Percentiles rank a stretch among this genome's conserved stretches.
Evolutionary conservation across 1,140 invertebrate genomes (phyloP).

Genomic region (Conus betulinus): DNA sequence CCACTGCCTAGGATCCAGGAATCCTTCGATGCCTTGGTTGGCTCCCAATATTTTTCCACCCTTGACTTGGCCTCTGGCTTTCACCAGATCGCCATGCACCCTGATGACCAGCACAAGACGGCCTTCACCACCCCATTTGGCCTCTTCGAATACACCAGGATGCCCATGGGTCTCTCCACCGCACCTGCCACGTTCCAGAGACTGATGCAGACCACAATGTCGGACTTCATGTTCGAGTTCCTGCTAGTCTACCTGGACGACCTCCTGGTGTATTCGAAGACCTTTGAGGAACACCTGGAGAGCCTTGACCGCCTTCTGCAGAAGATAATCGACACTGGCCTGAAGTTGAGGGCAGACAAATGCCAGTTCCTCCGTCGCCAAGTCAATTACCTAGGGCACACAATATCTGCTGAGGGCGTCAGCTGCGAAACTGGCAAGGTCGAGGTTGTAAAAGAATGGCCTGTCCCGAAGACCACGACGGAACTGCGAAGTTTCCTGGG

Average conservation of each 20-base stretch:
- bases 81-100: slow-evolving; percentile 71
- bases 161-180: slow-evolving; percentile 78
- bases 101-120: slow-evolving; percentile 69
- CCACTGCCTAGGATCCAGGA: slow-evolving; percentile 78
- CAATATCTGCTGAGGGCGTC: slow-evolving; percentile 14
- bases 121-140: slow-evolving; percentile 50
- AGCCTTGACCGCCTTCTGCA: slow-evolving; percentile 53
- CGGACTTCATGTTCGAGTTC: slow-evolving; percentile 48
- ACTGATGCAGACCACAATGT: slow-evolving; percentile 46
- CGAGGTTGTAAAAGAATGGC: slow-evolving; percentile 57
- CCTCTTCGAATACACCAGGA: slow-evolving; percentile 52
- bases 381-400: slow-evolving; percentile 35
- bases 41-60: slow-evolving; percentile 71
- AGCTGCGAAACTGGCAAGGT: slow-evolving; percentile 53
- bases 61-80: slow-evolving; percentile 73
- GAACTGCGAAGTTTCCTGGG: slow-evolving; percentile 65
- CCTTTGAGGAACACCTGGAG: slow-evolving; percentile 51
- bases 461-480: slow-evolving; percentile 55
- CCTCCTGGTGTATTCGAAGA: slow-evolving; percentile 53
- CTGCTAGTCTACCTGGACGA: slow-evolving; percentile 64
- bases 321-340: not conserved
- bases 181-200: slow-evolving; percentile 13
- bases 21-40: slow-evolving; percentile 69
- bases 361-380: slow-evolving; percentile 16
- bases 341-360: not conserved